A percentile compares a stretch with the other conserved stretches of the same genome.
Evolutionary conservation across 2,113 vertebrate genomes (phyloP).

Genomic region (Galbula dea): DNA sequence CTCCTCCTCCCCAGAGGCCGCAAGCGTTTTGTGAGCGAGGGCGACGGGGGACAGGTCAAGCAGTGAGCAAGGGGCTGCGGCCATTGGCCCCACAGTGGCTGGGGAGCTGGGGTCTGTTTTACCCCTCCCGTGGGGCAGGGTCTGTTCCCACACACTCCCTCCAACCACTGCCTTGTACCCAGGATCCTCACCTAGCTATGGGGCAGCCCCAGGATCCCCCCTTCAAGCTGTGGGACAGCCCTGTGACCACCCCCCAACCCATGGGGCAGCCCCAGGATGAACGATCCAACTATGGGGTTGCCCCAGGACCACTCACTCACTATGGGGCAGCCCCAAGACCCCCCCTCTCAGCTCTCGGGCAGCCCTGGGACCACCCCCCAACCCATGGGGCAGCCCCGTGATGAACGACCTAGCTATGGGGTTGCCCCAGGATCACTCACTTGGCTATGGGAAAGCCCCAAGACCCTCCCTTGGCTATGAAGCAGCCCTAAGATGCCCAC

Average conservation of each 20-base stretch:
- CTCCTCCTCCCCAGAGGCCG: slow-evolving; percentile 74
- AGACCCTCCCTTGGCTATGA: no score
- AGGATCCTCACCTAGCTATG: neutral
- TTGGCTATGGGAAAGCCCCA: neutral
- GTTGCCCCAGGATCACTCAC: neutral
- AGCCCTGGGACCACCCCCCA: no score
- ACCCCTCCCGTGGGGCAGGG: neutral
- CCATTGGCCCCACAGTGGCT: neutral
- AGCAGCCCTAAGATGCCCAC: no score
- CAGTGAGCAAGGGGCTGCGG: slow-evolving; percentile 45
- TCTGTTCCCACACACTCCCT: neutral
- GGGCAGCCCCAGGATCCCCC: neutral
- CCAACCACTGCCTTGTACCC: neutral
- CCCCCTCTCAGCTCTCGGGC: no score
- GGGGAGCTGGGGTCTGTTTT: neutral
- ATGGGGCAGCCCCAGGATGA: no score
- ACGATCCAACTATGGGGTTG: no score
- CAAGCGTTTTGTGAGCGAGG: slow-evolving; percentile 88
- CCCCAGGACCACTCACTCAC: neutral
- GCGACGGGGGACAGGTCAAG: slow-evolving; percentile 81
- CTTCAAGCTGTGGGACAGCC: no score
- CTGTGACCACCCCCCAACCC: no score
- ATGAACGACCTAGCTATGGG: no score
- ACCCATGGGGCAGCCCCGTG: no score
- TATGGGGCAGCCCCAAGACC: neutral